phyloP scores from a whole-genome alignment of 92 coral and sea anemone genomes.

The Porites divaricata region DNA sequence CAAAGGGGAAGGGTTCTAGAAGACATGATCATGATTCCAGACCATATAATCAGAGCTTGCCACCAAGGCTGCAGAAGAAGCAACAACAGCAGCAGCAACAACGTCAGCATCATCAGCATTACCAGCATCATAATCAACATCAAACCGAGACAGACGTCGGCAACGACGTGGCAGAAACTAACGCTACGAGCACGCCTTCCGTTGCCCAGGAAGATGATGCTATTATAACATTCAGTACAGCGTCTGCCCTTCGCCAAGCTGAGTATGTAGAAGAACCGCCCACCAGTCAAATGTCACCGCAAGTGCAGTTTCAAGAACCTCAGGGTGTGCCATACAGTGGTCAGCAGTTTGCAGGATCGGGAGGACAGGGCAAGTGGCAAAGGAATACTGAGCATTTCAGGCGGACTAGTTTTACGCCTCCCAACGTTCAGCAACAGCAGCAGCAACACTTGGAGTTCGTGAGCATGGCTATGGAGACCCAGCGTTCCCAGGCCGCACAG shows the following conservation, averaged over 20 bases:
- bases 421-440: slow-evolving; percentile 41
- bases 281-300: neutral
- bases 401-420: slow-evolving; percentile 36
- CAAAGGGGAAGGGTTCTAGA: slow-evolving; percentile 74
- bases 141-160: slow-evolving; percentile 41
- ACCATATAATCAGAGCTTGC: slow-evolving; percentile 79
- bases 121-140: slow-evolving; percentile 47
- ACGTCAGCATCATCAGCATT: slow-evolving; percentile 69
- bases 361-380: slow-evolving; percentile 34
- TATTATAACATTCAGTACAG: slow-evolving; percentile 31
- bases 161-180: slow-evolving; percentile 23
- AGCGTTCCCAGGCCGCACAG: slow-evolving; percentile 42
- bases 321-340: slow-evolving; percentile 19
- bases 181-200: slow-evolving; percentile 37
- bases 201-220: slow-evolving; percentile 52
- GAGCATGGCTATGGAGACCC: slow-evolving; percentile 41
- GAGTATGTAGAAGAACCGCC: slow-evolving; percentile 35
- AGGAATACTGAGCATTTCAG: slow-evolving; percentile 34
- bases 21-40: slow-evolving; percentile 78
- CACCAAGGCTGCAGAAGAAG: slow-evolving; percentile 87
- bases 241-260: slow-evolving; percentile 4
- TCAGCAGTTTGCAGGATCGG: slow-evolving; percentile 5
- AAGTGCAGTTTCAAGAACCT: slow-evolving; percentile 19
- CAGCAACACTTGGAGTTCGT: slow-evolving; percentile 50
- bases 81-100: slow-evolving; percentile 90